Conservation (phyloP, 2,113 vertebrate species). For the Condylura cristata region DNA sequence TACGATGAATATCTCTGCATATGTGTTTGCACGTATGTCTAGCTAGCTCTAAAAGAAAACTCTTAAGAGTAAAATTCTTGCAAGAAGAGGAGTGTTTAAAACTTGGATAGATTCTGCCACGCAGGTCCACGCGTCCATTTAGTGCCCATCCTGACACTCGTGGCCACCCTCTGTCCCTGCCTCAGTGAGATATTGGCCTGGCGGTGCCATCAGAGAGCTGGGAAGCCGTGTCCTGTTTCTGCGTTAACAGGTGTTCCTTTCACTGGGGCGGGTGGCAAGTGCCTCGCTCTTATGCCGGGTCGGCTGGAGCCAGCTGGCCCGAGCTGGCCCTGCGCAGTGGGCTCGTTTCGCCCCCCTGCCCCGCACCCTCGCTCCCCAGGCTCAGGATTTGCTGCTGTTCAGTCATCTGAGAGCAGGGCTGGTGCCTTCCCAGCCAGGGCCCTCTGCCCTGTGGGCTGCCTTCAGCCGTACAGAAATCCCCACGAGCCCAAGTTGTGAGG, state of each 20-base stretch:
- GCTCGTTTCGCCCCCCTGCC: neutral
- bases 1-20: neutral
- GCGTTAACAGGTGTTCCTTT: neutral
- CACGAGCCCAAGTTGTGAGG: neutral
- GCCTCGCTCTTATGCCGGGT: too few species aligned
- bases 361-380: neutral
- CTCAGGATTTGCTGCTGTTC: neutral
- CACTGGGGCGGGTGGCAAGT: neutral
- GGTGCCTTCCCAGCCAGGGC: neutral
- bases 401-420: neutral
- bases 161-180: neutral
- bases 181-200: neutral
- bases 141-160: neutral
- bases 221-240: neutral
- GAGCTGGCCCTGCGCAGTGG: neutral
- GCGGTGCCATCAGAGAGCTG: neutral
- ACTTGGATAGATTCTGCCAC: neutral
- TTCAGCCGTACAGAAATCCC: neutral
- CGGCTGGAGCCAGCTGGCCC: neutral
- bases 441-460: neutral
- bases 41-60: neutral
- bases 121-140: neutral
- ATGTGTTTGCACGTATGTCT: neutral
- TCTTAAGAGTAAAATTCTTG: neutral
- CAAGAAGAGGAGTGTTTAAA: neutral